Percentiles rank a stretch among this genome's conserved stretches.
Evolutionary conservation across 2,888 invertebrate species (phyloP).

Genomic region (Idaea biselata): DNA sequence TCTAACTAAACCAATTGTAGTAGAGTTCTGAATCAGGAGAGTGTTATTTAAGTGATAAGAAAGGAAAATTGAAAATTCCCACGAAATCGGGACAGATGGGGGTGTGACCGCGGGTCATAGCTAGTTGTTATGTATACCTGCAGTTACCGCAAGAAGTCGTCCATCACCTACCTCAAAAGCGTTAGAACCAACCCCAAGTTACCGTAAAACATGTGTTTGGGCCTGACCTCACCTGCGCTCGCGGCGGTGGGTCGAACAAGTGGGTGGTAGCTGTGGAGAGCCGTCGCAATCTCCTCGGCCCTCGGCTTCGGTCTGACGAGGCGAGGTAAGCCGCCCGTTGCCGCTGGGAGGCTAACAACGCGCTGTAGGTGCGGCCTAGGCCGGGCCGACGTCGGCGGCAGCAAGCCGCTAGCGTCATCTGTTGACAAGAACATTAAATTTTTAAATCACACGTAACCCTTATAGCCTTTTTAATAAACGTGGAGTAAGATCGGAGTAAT

Average conservation of each 20-base stretch:
- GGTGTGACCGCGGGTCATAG: too few relatives aligned
- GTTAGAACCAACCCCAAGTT: conserved; percentile 12
- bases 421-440: conserved; percentile 13
- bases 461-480: too few relatives aligned
- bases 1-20: too few relatives aligned
- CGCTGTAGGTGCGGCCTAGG: conserved; percentile 54
- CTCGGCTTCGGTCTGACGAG: conserved; percentile 40
- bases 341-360: conserved; percentile 45
- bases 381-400: conserved; percentile 54
- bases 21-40: too few relatives aligned
- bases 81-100: too few relatives aligned
- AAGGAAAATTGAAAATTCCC: too few relatives aligned
- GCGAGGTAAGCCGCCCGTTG: conserved; percentile 43
- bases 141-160: too few relatives aligned
- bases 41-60: too few relatives aligned
- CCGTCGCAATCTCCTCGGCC: conserved; percentile 53
- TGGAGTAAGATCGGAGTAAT: too few relatives aligned
- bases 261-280: conserved; percentile 68
- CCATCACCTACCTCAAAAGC: background rate
- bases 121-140: too few relatives aligned
- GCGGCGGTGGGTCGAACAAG: conserved; percentile 62
- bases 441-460: background rate
- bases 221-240: conserved; percentile 78
- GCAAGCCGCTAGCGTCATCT: conserved; percentile 68
- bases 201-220: conserved; percentile 22